phyloP scores from a whole-genome alignment of 2,113 vertebrate species.

The Eulacestoma nigropectus region DNA sequence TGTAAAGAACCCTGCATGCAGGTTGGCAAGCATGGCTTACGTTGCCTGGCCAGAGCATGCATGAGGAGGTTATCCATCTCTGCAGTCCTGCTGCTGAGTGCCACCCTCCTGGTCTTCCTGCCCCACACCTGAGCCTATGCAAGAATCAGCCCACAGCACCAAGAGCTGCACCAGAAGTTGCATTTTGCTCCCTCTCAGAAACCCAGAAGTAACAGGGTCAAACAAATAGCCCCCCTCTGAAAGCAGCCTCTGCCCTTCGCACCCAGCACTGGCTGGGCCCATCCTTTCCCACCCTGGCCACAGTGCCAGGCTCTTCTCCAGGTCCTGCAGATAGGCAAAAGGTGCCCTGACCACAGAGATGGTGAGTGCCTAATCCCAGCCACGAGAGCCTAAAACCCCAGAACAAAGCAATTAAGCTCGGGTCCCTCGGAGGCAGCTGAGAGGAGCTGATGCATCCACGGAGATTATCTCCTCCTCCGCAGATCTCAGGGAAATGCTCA shows the following conservation, averaged over 20 bases:
- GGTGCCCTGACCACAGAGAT: neutral
- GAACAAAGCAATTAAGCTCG: conserved; percentile 19
- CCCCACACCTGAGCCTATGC: neutral
- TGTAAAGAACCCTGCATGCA: neutral
- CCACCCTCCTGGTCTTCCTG: neutral
- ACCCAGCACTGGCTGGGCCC: neutral
- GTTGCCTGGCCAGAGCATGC: accelerated
- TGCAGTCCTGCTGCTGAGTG: neutral
- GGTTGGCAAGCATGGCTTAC: neutral
- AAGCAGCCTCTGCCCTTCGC: neutral
- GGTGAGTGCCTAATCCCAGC: conserved; percentile 10
- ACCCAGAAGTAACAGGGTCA: neutral
- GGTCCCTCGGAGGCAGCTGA: neutral
- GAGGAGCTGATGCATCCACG: neutral
- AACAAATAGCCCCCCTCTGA: neutral
- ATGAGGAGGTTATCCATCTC: neutral
- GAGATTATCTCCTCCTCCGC: neutral
- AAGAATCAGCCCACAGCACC: neutral
- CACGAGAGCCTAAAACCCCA: conserved; percentile 41
- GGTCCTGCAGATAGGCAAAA: neutral
- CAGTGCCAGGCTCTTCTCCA: neutral
- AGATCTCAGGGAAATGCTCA: neutral
- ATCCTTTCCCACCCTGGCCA: neutral
- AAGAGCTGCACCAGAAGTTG: neutral
- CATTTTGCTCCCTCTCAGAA: neutral